phyloP scores from a whole-genome alignment of 2,113 vertebrate genomes.

The Pteronura brasiliensis region DNA sequence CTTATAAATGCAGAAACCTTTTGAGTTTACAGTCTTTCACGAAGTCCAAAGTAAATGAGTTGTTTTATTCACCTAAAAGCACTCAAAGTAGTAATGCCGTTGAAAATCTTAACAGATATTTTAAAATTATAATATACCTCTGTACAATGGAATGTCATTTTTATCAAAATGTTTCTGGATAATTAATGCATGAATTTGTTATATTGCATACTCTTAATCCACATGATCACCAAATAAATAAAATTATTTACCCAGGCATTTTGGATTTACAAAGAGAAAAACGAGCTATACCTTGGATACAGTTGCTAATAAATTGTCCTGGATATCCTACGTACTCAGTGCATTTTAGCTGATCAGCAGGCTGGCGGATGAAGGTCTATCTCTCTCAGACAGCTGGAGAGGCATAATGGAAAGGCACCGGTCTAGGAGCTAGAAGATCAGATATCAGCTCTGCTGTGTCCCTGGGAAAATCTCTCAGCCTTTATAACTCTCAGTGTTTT shows the following conservation, averaged over 20 bases:
- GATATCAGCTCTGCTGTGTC: slow-evolving; percentile 17
- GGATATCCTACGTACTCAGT: background rate
- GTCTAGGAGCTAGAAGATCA: slow-evolving; percentile 38
- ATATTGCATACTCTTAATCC: background rate
- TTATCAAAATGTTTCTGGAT: slow-evolving; percentile 12
- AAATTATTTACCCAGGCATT: slow-evolving; percentile 9
- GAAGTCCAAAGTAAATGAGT: background rate
- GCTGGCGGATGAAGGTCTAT: background rate
- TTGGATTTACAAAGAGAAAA: slow-evolving; percentile 46
- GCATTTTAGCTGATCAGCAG: background rate
- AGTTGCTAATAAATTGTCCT: background rate
- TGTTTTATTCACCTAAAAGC: background rate
- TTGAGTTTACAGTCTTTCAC: background rate
- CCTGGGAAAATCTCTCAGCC: slow-evolving; percentile 46
- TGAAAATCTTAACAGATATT: background rate
- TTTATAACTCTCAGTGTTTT: slow-evolving; percentile 38
- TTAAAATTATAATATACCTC: background rate
- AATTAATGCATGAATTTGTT: background rate
- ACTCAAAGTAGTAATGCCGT: background rate
- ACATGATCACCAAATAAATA: slow-evolving; percentile 27
- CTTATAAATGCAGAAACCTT: background rate
- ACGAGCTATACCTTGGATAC: background rate
- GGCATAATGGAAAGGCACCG: slow-evolving; percentile 20
- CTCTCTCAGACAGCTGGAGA: background rate
- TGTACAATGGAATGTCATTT: background rate